Conservation (phyloP, 64 coral and sea anemone genomes). For the Hydrozoanthus tunicans region DNA sequence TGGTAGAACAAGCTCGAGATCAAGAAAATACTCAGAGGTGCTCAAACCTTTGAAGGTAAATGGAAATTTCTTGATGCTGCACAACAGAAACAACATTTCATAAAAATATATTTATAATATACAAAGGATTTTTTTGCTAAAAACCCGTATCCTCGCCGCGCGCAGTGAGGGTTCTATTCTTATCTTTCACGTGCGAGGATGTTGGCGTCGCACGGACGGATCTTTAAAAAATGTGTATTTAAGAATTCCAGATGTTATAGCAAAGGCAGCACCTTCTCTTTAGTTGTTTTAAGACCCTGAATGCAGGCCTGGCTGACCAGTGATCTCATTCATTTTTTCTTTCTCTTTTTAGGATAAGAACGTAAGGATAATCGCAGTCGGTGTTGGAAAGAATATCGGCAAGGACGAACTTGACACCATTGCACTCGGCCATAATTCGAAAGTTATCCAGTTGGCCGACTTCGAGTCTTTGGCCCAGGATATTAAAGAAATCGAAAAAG, state of each 20-base stretch:
- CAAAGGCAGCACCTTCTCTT: no score
- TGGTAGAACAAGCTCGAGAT: conserved; percentile 12
- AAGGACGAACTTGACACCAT: background rate
- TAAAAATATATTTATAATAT: background rate
- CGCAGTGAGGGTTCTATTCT: no score
- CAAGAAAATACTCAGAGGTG: background rate
- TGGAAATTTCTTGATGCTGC: background rate
- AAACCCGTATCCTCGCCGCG: no score
- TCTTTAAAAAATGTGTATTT: no score
- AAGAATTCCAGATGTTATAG: no score
- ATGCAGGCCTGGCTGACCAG: background rate
- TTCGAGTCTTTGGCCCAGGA: conserved; percentile 20
- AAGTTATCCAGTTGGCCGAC: background rate
- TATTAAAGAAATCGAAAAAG: conserved; percentile 28
- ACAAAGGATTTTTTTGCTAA: background rate
- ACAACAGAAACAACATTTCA: background rate
- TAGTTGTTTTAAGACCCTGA: no score
- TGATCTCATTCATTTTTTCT: background rate
- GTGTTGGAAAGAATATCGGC: no score
- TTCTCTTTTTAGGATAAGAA: conserved; percentile 5
- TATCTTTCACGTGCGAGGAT: no score
- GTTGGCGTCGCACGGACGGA: no score
- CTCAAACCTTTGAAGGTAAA: conserved; percentile 16
- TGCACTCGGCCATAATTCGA: background rate
- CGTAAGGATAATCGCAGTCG: conserved; percentile 23